Percentiles rank a stretch among this genome's conserved stretches.
Evolutionary conservation across 2,888 invertebrate species (phyloP).

Genomic region (Orthonychiurus folsomi): DNA sequence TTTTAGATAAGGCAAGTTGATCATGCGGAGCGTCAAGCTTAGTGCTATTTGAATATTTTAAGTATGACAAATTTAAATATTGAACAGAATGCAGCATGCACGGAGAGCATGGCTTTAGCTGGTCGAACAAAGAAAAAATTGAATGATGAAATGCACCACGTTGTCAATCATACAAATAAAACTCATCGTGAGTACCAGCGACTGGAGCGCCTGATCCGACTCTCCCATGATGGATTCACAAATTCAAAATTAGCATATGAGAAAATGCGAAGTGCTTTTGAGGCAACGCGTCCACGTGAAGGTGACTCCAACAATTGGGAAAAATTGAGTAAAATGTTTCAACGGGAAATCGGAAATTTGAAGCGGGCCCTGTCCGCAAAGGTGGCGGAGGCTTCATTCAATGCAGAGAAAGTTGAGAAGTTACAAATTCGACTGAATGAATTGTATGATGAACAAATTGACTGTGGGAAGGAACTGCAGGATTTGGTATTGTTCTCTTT

Average conservation of each 20-base stretch:
- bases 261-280: slow-evolving; percentile 35
- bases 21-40: too few relatives aligned
- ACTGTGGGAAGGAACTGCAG: slow-evolving; percentile 34
- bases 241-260: slow-evolving; percentile 35
- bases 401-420: slow-evolving; percentile 26
- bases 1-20: slow-evolving; percentile 29
- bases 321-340: slow-evolving; percentile 29
- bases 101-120: slow-evolving; percentile 24
- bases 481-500: slow-evolving; percentile 21
- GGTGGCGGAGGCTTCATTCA: slow-evolving; percentile 28
- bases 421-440: slow-evolving; percentile 30
- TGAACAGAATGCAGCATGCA: background rate
- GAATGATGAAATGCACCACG: slow-evolving; percentile 28
- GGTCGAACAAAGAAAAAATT: slow-evolving; percentile 26
- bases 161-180: slow-evolving; percentile 30
- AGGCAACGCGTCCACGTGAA: slow-evolving; percentile 26
- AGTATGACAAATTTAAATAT: background rate
- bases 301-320: slow-evolving; percentile 37
- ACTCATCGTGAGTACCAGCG: slow-evolving; percentile 25
- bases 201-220: slow-evolving; percentile 27
- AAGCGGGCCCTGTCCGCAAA: slow-evolving; percentile 29
- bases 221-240: slow-evolving; percentile 27
- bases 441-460: slow-evolving; percentile 33
- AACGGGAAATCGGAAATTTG: slow-evolving; percentile 30
- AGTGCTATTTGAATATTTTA: background rate